Base-by-base conservation (phyloP, 2,113 vertebrate genomes). In the Pithys albifrons region DNA sequence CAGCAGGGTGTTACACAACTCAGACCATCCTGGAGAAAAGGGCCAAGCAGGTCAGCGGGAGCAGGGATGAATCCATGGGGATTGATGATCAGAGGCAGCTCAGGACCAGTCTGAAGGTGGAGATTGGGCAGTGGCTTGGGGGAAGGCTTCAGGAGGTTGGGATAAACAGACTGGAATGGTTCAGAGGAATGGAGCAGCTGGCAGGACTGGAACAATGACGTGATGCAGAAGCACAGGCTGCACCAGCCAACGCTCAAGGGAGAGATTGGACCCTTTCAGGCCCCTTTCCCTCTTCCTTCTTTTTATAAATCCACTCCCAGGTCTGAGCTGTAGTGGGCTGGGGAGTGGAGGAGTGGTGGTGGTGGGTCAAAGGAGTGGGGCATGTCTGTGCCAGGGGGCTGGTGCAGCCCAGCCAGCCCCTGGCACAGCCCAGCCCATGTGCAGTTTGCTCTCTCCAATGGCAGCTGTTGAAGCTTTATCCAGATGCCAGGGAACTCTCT, bases 341-440 rank as follows among this genome's bases (percentile, higher is more conserved):
- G 52, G 57, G 48, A 62, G 61, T 12, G 31, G 54, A 74, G 73
- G 41, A 39, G 2, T 10, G 48, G 12, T 49, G 48, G 23, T 24
- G 37, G 9, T 35, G 64, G 64, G 57, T 17, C 23, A 8, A 43
- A 19, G 72, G 46, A 43, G 52, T 11, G 77, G 89, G 87, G 77
- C 29, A 39, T 61, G 94, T 28, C 92, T 79, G 96, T 95, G 57
- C 95, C 96, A 97, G 94, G 90, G 89, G 89, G n/a, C 27, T 0
- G 19, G 69, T 51, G 89, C n/a, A 92, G 88, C 83, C 76, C 69
- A 83, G 86, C 76, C 69, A 83, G 86, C 55, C 72, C n/a, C 94
- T 89, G 91, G 79, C 80, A 84, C 86, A 28, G 80, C 87, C 3
- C 72, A 3, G 43, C 33, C 2, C 25, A 19, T 45, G 64, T 3